Base-by-base conservation (phyloP, 2,888 invertebrate species). In the Koerneria pararmatus region DNA sequence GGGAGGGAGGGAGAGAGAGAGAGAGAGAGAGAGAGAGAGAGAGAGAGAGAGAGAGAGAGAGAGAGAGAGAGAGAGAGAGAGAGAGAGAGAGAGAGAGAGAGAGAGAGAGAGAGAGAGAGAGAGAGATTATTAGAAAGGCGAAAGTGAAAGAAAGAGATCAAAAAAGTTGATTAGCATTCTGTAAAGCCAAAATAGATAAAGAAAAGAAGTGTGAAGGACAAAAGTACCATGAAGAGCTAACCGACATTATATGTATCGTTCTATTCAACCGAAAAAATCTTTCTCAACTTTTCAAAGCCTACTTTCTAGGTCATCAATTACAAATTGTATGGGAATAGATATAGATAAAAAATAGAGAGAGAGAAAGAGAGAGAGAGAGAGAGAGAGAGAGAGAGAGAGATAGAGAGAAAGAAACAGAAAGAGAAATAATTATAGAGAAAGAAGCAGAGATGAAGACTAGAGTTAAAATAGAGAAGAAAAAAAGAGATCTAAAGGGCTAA, bases 81-180 rank as follows among this genome's bases (percentile, higher is more conserved):
- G 37, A 41, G 27, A 41, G 58, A 58, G 46, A 37, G 46, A 58
- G 58, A 46, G 37, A 37, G 46, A 41, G 58, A 58, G 41, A 58
- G 8, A 32, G 41, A 37, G 58, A 49, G 31, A 48, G 60, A 41
- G 46, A 46, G n/a, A 60, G 31, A 15, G 15, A 22, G 32, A 60
- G 49, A 49, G 29, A 49, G 60, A 60, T 48, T 46, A 60, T 46
- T 46, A 60, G 37, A 48, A 32, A n/a, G 46, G 11, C 46, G 46
- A 60, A 48, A 49, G 19, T 11, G 15, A 60, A 48, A 41, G 11
- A 41, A 41, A 41, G n/a, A n/a, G n/a, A n/a, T n/a, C n/a, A n/a
- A n/a, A n/a, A n/a, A n/a, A n/a, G n/a, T n/a, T n/a, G n/a, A n/a
- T n/a, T n/a, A n/a, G n/a, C n/a, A n/a, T n/a, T n/a, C n/a, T n/a